Conservation (phyloP, 2,113 vertebrate genomes). For the Nibea albiflora region DNA sequence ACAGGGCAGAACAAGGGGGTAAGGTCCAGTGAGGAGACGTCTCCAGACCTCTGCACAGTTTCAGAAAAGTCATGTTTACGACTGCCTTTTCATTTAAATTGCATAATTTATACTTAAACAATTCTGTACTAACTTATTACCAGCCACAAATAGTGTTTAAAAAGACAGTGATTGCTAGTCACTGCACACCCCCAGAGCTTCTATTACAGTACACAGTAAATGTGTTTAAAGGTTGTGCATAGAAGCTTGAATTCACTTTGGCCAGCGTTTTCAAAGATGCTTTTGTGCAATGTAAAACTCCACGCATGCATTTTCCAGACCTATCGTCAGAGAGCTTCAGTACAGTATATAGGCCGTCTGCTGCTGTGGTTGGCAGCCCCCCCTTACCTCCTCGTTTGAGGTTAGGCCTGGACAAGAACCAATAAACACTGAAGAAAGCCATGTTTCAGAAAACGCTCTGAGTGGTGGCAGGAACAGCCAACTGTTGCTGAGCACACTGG, state of each 20-base stretch:
- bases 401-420: slow-evolving; percentile 68
- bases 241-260: slow-evolving; percentile 22
- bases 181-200: background rate
- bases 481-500: slow-evolving; percentile 45
- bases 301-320: slow-evolving; percentile 52
- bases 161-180: background rate
- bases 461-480: slow-evolving; percentile 58
- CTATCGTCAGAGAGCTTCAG: slow-evolving; percentile 33
- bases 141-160: background rate
- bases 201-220: background rate
- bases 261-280: slow-evolving; percentile 58
- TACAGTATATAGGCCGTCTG: slow-evolving; percentile 56
- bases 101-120: background rate
- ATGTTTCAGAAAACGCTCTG: slow-evolving; percentile 63
- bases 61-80: slow-evolving; percentile 18
- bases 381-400: slow-evolving; percentile 57
- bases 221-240: background rate
- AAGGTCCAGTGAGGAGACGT: slow-evolving; percentile 20
- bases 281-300: slow-evolving; percentile 57
- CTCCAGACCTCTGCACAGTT: background rate
- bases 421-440: slow-evolving; percentile 79
- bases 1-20: slow-evolving; percentile 5
- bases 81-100: background rate
- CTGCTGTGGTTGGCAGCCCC: slow-evolving; percentile 57
- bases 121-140: background rate